Percentiles rank a stretch among this genome's conserved stretches.
Evolutionary conservation across 2,888 invertebrate genomes (phyloP).

Genomic region (Atethmia centrago): DNA sequence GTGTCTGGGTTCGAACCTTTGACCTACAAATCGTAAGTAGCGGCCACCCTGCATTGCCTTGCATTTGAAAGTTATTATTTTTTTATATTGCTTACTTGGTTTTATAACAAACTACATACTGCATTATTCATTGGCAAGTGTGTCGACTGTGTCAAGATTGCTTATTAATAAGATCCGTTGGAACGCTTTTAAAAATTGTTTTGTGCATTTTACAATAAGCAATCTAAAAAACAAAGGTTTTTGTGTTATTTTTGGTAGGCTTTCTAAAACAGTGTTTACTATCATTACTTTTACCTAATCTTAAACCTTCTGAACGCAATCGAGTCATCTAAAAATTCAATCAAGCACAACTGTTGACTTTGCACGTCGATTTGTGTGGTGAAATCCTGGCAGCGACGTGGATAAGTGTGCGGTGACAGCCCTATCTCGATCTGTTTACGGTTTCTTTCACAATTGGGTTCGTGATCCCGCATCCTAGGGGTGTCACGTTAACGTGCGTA

Average conservation of each 20-base stretch:
- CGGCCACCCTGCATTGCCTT: too few relatives aligned
- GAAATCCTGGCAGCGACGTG: conserved; percentile 55
- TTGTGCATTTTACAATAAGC: too few relatives aligned
- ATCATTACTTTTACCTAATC: conserved; percentile 9
- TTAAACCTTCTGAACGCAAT: conserved; percentile 17
- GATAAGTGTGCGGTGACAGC: conserved; percentile 58
- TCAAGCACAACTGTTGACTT: conserved; percentile 61
- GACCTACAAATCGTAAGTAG: too few relatives aligned
- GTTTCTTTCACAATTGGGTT: conserved; percentile 77
- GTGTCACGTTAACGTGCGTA: conserved; percentile 58
- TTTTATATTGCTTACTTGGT: not conserved
- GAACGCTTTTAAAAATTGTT: too few relatives aligned
- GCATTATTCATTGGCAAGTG: too few relatives aligned
- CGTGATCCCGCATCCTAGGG: conserved; percentile 78
- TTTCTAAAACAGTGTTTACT: conserved; percentile 23
- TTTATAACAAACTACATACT: not conserved
- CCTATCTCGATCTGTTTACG: conserved; percentile 74
- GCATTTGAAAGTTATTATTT: not conserved
- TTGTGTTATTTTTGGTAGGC: not conserved
- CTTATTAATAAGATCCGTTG: too few relatives aligned
- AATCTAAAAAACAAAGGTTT: not conserved
- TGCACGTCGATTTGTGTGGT: conserved; percentile 50
- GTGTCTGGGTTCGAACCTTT: too few relatives aligned
- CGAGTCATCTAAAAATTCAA: conserved; percentile 59
- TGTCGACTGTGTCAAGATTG: not conserved